Conservation (phyloP, 1,140 invertebrate species). For the Drosophila cardini region DNA sequence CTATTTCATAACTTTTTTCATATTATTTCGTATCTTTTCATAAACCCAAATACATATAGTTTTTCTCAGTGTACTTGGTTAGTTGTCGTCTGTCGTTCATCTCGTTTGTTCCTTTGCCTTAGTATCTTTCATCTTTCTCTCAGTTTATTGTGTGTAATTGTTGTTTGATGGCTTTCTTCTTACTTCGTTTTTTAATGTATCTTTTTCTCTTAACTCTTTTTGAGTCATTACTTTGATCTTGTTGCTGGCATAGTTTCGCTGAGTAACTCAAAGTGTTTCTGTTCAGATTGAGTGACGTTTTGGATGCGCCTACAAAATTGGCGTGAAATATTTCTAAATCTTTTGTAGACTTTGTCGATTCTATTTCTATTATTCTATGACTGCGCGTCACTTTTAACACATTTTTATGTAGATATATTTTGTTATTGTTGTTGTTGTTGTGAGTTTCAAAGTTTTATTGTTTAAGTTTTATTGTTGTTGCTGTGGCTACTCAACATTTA, state of each 20-base stretch:
- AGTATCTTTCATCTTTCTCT: constrained; percentile 34
- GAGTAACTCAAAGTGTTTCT: constrained; percentile 7
- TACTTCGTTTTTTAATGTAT: constrained; percentile 13
- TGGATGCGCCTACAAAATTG: constrained; percentile 61
- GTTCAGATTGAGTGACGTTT: constrained; percentile 51
- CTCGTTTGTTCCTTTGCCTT: background rate
- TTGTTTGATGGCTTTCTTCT: constrained; percentile 41
- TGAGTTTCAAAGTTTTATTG: constrained; percentile 12
- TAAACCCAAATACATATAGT: background rate
- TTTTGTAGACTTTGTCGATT: constrained; percentile 37
- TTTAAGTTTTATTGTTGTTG: constrained; percentile 55
- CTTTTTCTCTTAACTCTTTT: constrained; percentile 11
- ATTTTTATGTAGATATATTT: constrained; percentile 47
- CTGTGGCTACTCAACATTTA: constrained; percentile 31
- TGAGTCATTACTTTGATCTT: constrained; percentile 49
- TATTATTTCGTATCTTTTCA: background rate
- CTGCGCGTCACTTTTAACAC: constrained; percentile 70
- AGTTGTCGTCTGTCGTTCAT: background rate
- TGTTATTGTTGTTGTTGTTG: constrained; percentile 48
- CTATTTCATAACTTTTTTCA: too few relatives aligned
- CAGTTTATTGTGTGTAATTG: constrained; percentile 45
- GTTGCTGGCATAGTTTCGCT: constrained; percentile 59
- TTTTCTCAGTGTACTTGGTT: constrained; percentile 18
- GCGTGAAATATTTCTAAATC: constrained; percentile 68
- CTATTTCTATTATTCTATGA: constrained; percentile 63